Conservation (phyloP, 2,797 vertebrate species). For the Serranus cabrilla region DNA sequence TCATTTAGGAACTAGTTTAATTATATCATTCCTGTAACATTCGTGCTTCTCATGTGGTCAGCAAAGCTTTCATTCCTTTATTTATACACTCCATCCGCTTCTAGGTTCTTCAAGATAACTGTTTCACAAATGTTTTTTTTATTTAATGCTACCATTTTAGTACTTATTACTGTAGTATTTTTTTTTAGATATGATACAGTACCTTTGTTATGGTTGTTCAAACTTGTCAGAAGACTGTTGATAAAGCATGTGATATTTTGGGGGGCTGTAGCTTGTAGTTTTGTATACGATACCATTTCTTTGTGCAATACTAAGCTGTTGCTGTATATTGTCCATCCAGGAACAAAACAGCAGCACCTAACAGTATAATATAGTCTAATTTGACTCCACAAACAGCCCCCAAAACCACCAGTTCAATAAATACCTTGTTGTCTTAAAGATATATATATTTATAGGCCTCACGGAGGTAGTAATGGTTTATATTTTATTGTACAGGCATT, state of each 20-base stretch:
- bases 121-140: not conserved
- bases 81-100: not conserved
- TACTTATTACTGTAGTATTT: not conserved
- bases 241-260: not conserved
- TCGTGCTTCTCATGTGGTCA: not conserved
- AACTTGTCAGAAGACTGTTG: constrained; percentile 11
- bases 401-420: not conserved
- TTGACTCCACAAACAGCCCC: not conserved
- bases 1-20: too few species aligned
- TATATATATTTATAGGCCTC: not conserved
- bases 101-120: not conserved
- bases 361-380: not conserved
- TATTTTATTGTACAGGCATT: not conserved
- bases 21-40: too few species aligned
- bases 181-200: not conserved
- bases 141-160: not conserved
- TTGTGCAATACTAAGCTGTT: constrained; percentile 30
- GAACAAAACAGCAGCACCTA: not conserved
- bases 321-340: not conserved
- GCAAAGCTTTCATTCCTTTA: not conserved
- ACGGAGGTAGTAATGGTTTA: not conserved
- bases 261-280: not conserved
- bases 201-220: constrained; percentile 1
- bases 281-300: constrained; percentile 3
- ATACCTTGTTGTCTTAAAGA: not conserved